Percentiles rank a stretch among this genome's conserved stretches.
phyloP scores from a whole-genome alignment of 2,888 invertebrate genomes.

The Tetheella fluctuosa region DNA sequence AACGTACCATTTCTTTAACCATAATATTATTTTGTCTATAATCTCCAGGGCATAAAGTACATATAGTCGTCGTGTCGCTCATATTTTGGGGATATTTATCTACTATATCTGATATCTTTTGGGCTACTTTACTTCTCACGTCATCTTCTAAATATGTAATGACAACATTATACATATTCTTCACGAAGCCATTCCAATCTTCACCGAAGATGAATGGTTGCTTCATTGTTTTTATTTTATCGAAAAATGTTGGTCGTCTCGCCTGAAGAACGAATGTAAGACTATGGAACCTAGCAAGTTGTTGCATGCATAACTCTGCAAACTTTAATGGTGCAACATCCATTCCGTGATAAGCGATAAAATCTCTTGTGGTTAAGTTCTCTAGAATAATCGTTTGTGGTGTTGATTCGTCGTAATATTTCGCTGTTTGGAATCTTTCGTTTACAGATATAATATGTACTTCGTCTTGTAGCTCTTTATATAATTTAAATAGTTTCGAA shows the following conservation, averaged over 20 bases:
- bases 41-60: constrained; percentile 63
- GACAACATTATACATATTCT: constrained; percentile 33
- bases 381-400: constrained; percentile 54
- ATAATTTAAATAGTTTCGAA: constrained; percentile 48
- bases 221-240: constrained; percentile 41
- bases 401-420: constrained; percentile 47
- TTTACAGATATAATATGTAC: constrained; percentile 44
- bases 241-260: constrained; percentile 47
- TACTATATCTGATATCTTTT: constrained; percentile 28
- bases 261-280: constrained; percentile 53
- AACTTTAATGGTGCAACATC: constrained; percentile 51
- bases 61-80: constrained; percentile 30
- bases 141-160: constrained; percentile 34
- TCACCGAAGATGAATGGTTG: constrained; percentile 35
- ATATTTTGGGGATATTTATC: constrained; percentile 40
- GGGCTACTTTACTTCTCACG: constrained; percentile 33
- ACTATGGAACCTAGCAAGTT: constrained; percentile 63
- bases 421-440: constrained; percentile 50
- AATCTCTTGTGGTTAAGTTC: constrained; percentile 54
- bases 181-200: constrained; percentile 36
- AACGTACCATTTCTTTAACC: constrained; percentile 54
- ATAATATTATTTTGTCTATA: constrained; percentile 64
- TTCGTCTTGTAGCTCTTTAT: constrained; percentile 49
- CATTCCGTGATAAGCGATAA: constrained; percentile 45
- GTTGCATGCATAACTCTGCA: constrained; percentile 49